Evolutionary conservation across 1,140 invertebrate genomes (phyloP).

Genomic region (Atta texana): DNA sequence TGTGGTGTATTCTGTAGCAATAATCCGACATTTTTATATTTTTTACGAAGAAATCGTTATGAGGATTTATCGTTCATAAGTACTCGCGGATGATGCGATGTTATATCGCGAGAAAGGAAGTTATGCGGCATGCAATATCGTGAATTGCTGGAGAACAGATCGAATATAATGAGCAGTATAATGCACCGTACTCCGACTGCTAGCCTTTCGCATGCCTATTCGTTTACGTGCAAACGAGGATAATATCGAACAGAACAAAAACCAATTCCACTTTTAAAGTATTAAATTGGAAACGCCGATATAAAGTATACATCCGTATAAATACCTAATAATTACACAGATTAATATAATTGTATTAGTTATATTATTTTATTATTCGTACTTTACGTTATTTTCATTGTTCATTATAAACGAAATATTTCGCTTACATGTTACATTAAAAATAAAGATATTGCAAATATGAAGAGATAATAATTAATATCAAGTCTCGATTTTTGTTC

Average conservation of each 20-base stretch:
- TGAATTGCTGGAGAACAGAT: constrained; percentile 42
- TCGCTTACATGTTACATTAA: not conserved
- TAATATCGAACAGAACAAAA: constrained; percentile 38
- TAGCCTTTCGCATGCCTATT: constrained; percentile 38
- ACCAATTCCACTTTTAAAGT: constrained; percentile 1
- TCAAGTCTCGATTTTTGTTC: not conserved
- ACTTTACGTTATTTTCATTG: not conserved
- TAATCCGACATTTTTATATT: constrained; percentile 46
- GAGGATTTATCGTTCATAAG: constrained; percentile 34
- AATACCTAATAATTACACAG: constrained; percentile 20
- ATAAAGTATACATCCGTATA: not conserved
- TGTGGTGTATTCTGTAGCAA: constrained; percentile 4
- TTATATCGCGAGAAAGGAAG: constrained; percentile 62
- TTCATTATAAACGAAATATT: not conserved
- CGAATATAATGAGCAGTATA: constrained; percentile 59
- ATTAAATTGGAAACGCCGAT: constrained; percentile 18
- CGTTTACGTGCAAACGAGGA: constrained; percentile 49
- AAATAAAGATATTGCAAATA: not conserved
- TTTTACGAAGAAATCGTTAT: constrained; percentile 15
- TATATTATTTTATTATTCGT: constrained; percentile 19
- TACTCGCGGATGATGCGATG: constrained; percentile 32
- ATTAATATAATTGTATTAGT: not conserved
- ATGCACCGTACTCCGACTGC: constrained; percentile 18
- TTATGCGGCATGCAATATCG: constrained; percentile 50
- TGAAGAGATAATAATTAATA: constrained; percentile 5